Evolutionary conservation across 2,888 invertebrate species (phyloP).

Genomic region (Xanthostigma xanthostigma): DNA sequence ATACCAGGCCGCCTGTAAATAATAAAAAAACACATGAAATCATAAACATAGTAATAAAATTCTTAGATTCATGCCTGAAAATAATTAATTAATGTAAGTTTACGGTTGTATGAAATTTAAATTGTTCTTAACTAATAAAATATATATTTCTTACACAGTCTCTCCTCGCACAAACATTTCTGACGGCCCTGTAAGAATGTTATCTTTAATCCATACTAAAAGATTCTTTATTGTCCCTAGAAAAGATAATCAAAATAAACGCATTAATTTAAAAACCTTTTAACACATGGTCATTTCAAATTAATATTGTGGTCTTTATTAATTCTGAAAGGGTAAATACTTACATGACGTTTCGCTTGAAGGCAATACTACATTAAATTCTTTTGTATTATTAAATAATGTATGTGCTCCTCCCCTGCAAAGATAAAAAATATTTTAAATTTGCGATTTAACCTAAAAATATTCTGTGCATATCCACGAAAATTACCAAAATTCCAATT

Average conservation of each 20-base stretch:
- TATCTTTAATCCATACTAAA: conserved; percentile 70
- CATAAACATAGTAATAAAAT: no score
- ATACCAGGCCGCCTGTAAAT: conserved; percentile 68
- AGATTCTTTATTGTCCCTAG: conserved; percentile 57
- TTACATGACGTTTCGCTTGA: conserved; percentile 36
- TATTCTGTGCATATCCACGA: no score
- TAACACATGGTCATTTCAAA: conserved; percentile 3
- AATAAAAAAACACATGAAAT: neutral
- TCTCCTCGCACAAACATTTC: conserved; percentile 45
- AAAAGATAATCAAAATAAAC: conserved; percentile 10
- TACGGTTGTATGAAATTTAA: neutral
- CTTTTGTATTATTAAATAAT: conserved; percentile 72
- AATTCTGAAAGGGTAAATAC: conserved; percentile 14
- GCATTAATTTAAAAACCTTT: conserved; percentile 4
- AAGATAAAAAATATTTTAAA: conserved; percentile 15
- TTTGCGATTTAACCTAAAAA: no score
- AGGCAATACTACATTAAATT: conserved; percentile 49
- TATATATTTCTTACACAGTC: conserved; percentile 26
- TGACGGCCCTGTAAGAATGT: conserved; percentile 67
- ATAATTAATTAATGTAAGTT: neutral
- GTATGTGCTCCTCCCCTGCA: conserved; percentile 82
- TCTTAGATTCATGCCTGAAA: no score
- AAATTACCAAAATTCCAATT: no score
- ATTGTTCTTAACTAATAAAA: conserved; percentile 1
- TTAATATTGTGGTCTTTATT: conserved; percentile 1